Base-by-base conservation (phyloP, 2,888 invertebrate species). In the Hypena proboscidalis region DNA sequence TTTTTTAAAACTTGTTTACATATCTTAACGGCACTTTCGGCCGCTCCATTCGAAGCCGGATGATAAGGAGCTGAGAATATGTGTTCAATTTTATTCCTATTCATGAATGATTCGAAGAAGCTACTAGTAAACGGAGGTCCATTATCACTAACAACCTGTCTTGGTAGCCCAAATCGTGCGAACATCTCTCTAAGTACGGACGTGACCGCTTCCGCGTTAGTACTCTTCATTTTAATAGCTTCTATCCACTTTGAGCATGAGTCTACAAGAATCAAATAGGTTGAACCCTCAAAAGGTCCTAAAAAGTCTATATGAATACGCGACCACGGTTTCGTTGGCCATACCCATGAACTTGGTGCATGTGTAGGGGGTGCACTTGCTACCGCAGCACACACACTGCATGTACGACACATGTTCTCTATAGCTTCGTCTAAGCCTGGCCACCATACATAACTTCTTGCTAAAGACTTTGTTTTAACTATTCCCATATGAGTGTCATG, bases 381-480 rank as follows among this genome's bases (percentile, higher is more conserved):
- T 6, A 20, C 35, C 3, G 11, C 22, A 0, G 48, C 47, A 20
- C 50, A 53, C 3, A 29, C 15, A 2, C 7, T 4, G 20, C 50
- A 53, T 1, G 2, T 13, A 1, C 35, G 37, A 4, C 50, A 53
- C n/a, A 20, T 20, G 0, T 10, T 13, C 7, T 58, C 49, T 0
- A 58, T 7, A 69, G 26, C 59, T 77, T 39, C 64, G 77, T 42
- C 55, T 0, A 56, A 20, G 1, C 50, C 50, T 10, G 54, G 41
- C 47, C 44, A 55, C n/a, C n/a, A n/a, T n/a, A n/a, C n/a, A n/a
- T n/a, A n/a, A n/a, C n/a, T n/a, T n/a, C n/a, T n/a, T n/a, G 54
- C 54, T 4, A 39, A 33, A 2, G 41, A 11, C 13, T 53, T 58
- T 0, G 51, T 40, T 29, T 54, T 54, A 0, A 51, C 51, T 7